Base-by-base conservation (phyloP, 2,797 vertebrate genomes). In the Clarias fuscus region DNA sequence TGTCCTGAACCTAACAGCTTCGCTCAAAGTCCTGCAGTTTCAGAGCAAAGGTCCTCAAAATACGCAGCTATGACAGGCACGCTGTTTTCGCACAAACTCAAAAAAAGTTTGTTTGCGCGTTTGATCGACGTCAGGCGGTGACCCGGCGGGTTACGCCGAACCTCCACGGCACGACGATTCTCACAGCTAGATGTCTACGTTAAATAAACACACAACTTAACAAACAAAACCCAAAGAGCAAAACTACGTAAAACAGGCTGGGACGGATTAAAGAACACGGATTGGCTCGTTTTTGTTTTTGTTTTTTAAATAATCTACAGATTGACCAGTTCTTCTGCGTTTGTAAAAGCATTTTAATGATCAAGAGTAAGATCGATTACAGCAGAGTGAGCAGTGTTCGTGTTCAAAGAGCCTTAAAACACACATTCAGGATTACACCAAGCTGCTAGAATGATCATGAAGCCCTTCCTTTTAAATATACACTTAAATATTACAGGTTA, bases 281-380 rank as follows among this genome's bases (percentile, higher is more conserved):
- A 62, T 27, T 37, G 30, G 62, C 56, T 37, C 59, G 48, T 48
- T 11, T 7, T 43, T 8, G 33, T 33, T 33, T 8, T 48, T 48
- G 0, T 43, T 8, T 65, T 76, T 72, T 84, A 88, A 90, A 94
- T 92, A 75, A 48, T 6, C 43, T 89, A 93, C 79, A 93, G 91
- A 93, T 93, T 88, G 90, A 94, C 90, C 91, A 92, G 83, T 84
- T 91, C 90, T 89, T 91, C 84, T 89, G 92, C 91, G 0, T 92
- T 94, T 67, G 93, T 64, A 90, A 94, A 95, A 94, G 92, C 90
- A 84, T 91, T 94, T 95, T 95, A 95, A 95, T 95, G 91, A 93
- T 92, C 88, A 94, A 77, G 82, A 87, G 93, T 93, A 90, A 92
- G 91, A 91, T 93, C 90, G 83, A 87, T 93, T 94, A 94, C 95